Base-by-base conservation (phyloP, 2,113 vertebrate genomes). In the Helogale parvula region DNA sequence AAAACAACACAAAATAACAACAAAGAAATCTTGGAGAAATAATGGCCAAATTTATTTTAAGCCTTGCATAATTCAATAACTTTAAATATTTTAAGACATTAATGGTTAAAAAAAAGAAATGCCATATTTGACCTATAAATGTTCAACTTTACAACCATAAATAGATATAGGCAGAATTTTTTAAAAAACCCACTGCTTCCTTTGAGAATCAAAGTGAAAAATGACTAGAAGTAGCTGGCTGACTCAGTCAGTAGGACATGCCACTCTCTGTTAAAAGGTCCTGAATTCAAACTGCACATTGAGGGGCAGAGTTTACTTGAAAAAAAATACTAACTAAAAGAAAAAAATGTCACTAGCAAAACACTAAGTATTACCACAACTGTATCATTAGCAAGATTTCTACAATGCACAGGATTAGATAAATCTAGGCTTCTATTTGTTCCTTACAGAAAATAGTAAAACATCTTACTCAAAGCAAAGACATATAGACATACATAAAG, bases 1-100 rank as follows among this genome's bases (percentile, higher is more conserved):
- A 27, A 85, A 90, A 96, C 13, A 86, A 52, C n/a, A 96, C 50
- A 95, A 52, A 93, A 88, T 19, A 95, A 68, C 21, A 90, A 96
- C 45, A 92, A 93, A 96, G 76, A 83, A 83, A 71, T 57, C 50
- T 80, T 82, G 82, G 77, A 45, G 35, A 83, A 27, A 85, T 27
- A 10, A 19, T 74, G 45, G 38, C 21, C 54, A 77, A 84, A 88
- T 95, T 93, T 89, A 95, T 95, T 72, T 82, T 66, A 88, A 72
- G 60, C 15, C 35, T 68, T 86, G 69, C 27, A 65, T 87, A 89
- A 90, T 68, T 84, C 50, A 86, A 29, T 84, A 7, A 77, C 63
- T 52, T 88, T 91, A 95, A 87, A 60, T 71, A 88, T 52, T 84
- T 88, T 94, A 94, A 81, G 45, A 31, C 79, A 96, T 84, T 52